Conservation (phyloP, 2,113 vertebrate species). For the Shinisaurus crocodilurus region DNA sequence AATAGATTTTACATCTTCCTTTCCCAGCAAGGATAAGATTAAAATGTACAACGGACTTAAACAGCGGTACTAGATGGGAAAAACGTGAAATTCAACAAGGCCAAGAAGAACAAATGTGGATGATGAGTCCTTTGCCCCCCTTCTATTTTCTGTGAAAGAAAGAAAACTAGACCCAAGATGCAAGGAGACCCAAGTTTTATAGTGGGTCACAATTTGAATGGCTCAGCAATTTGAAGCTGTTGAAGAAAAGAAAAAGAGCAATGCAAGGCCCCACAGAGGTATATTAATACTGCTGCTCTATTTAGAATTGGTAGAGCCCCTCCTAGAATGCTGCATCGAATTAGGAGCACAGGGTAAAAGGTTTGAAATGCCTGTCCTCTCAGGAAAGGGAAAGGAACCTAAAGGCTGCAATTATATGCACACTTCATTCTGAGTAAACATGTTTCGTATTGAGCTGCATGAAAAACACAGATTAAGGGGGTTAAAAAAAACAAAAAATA, state of each 20-base stretch:
- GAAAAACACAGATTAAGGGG: not conserved
- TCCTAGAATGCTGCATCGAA: not conserved
- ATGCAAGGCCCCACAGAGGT: not conserved
- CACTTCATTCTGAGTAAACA: not conserved
- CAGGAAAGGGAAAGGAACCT: not conserved
- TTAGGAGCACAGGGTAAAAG: no score
- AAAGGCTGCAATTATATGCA: no score
- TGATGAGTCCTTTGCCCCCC: not conserved
- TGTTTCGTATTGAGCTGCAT: no score
- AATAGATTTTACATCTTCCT: not conserved
- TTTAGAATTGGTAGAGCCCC: not conserved
- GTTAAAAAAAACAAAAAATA: not conserved
- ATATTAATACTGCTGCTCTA: not conserved
- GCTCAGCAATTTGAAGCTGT: not conserved
- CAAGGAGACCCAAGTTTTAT: not conserved
- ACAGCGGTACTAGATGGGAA: not conserved
- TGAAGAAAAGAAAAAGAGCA: not conserved
- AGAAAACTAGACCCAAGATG: not conserved
- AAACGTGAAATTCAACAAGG: not conserved
- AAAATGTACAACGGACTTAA: not conserved
- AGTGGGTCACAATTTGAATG: not conserved
- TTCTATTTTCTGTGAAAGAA: not conserved
- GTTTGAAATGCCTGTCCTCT: not conserved
- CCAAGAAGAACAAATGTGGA: not conserved
- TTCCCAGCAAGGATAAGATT: not conserved